Evolutionary conservation across 64 coral and sea anemone genomes (phyloP).

Genomic region (Porites australiensis): DNA sequence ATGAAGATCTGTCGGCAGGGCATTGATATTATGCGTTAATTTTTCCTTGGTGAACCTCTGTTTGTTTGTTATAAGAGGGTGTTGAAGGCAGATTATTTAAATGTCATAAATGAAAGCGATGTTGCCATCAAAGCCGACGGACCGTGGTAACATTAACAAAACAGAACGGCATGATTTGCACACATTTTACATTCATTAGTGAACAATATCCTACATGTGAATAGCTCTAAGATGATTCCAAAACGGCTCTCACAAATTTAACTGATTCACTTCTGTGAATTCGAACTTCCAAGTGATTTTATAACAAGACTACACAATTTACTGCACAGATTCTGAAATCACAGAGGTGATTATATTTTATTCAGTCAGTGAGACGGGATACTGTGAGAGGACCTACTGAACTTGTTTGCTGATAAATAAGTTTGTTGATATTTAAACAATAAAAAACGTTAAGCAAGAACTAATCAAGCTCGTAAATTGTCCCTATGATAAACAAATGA

Average conservation of each 20-base stretch:
- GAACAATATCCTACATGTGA: background rate
- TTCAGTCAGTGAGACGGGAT: too few species aligned
- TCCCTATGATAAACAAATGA: background rate
- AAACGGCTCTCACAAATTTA: too few species aligned
- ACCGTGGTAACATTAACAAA: background rate
- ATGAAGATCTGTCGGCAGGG: slow-evolving; percentile 22
- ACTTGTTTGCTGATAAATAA: too few species aligned
- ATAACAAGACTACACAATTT: too few species aligned
- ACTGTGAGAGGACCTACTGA: too few species aligned
- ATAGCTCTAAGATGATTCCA: background rate
- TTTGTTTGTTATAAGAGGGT: slow-evolving; percentile 36
- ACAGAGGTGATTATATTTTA: too few species aligned
- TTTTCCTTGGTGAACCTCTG: background rate
- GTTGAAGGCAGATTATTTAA: slow-evolving; percentile 41
- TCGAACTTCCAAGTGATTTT: too few species aligned
- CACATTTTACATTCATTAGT: background rate
- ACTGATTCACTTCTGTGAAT: too few species aligned
- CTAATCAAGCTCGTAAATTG: background rate
- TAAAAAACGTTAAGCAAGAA: background rate
- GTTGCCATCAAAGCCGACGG: background rate
- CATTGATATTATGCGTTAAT: slow-evolving; percentile 20
- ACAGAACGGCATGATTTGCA: background rate
- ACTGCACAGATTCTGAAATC: too few species aligned
- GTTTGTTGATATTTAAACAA: too few species aligned
- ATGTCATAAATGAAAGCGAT: background rate